These are phyloP conservation scores for Carcina quercana DNA, from an alignment of 2,888 invertebrate species.

Conservation along the genomic window DNA sequence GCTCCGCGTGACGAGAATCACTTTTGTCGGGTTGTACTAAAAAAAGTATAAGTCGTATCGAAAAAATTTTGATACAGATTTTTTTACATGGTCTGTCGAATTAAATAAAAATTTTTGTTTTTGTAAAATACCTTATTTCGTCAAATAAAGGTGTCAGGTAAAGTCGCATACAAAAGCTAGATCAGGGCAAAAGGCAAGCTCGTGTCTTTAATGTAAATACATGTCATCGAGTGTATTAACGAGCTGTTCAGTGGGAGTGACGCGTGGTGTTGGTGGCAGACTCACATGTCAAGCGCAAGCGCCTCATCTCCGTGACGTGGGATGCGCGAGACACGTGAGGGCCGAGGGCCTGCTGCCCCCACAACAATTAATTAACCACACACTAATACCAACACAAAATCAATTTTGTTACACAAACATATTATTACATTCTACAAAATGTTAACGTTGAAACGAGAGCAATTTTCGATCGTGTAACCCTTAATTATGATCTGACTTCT, in stretches of 20 bases:
- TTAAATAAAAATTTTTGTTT: background rate
- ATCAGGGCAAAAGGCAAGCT: background rate
- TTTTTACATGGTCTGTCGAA: too few species aligned
- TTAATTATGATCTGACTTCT: background rate
- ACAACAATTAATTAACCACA: constrained; percentile 20
- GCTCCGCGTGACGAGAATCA: too few species aligned
- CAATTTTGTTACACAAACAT: constrained; percentile 1
- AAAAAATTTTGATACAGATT: too few species aligned
- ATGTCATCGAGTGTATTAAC: constrained; percentile 34
- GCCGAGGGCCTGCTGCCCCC: constrained; percentile 18
- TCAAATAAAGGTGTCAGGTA: background rate
- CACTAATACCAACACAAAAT: constrained; percentile 4
- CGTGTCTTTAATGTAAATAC: constrained; percentile 25
- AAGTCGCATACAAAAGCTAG: background rate
- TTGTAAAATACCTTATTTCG: background rate
- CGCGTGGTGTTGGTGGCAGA: constrained; percentile 28
- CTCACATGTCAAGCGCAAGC: constrained; percentile 25
- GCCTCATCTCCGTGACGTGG: constrained; percentile 30
- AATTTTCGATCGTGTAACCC: background rate
- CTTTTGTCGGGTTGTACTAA: too few species aligned
- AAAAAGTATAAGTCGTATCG: too few species aligned
- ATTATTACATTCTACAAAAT: constrained; percentile 6
- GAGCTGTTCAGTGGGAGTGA: constrained; percentile 28
- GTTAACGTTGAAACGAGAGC: constrained; percentile 3
- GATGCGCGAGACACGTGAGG: constrained; percentile 25